Evolutionary conservation across 2,888 invertebrate genomes (phyloP).

Genomic region (Sicus ferrugineus): DNA sequence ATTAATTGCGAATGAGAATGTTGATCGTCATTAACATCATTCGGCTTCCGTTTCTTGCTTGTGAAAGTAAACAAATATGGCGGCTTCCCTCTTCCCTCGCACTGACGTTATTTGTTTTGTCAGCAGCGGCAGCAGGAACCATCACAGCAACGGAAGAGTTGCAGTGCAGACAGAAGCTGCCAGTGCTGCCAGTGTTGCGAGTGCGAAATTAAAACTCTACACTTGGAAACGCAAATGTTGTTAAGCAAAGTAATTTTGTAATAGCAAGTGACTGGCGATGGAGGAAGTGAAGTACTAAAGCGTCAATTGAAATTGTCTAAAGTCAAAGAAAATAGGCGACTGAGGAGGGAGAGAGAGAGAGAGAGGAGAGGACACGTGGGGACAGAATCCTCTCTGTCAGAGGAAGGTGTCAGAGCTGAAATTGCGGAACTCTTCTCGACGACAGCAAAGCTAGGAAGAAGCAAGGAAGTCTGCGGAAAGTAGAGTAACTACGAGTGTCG

Average conservation of each 20-base stretch:
- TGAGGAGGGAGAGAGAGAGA: no score
- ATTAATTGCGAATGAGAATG: slow-evolving; percentile 62
- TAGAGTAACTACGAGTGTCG: no score
- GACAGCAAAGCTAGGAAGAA: no score
- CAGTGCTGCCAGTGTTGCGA: slow-evolving; percentile 24
- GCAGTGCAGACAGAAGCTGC: slow-evolving; percentile 15
- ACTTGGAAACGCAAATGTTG: slow-evolving; percentile 8
- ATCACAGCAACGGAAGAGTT: not conserved
- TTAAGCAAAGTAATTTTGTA: slow-evolving; percentile 12
- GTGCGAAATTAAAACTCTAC: slow-evolving; percentile 12
- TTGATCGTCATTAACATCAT: slow-evolving; percentile 45
- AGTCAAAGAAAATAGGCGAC: no score
- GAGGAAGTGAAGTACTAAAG: no score
- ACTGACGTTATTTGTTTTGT: not conserved
- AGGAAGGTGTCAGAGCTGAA: no score
- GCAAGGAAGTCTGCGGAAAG: no score
- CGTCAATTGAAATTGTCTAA: no score
- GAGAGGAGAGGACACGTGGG: no score
- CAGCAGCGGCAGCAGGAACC: not conserved
- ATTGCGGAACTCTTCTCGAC: no score
- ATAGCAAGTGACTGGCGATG: not conserved
- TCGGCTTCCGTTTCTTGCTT: slow-evolving; percentile 55
- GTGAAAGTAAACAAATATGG: slow-evolving; percentile 19
- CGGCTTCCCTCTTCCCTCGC: slow-evolving; percentile 20
- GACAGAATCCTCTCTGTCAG: no score